Conservation (phyloP, 2,797 vertebrate genomes). For the Astyanax mexicanus region DNA sequence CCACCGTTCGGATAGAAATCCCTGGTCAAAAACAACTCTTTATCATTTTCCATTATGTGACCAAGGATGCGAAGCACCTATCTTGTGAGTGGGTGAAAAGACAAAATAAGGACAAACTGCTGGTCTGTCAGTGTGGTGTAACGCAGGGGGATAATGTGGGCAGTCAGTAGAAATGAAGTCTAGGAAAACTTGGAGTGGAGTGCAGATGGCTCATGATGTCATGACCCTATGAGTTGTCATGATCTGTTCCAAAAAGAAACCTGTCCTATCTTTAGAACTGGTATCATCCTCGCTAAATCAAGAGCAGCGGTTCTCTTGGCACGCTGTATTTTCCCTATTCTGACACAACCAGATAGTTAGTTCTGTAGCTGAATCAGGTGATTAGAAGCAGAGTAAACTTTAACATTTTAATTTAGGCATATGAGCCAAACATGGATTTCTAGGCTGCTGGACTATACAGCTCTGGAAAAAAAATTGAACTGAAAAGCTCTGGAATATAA, state of each 20-base stretch:
- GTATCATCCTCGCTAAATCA: background rate
- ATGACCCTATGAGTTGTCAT: background rate
- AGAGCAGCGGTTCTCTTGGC: too few species aligned
- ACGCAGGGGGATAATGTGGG: background rate
- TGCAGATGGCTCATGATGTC: background rate
- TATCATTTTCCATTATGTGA: constrained; percentile 58
- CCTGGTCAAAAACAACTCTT: constrained; percentile 39
- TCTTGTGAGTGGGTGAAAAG: constrained; percentile 6
- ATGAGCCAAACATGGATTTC: too few species aligned
- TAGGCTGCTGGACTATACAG: too few species aligned
- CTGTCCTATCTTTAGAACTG: background rate
- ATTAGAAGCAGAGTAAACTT: too few species aligned
- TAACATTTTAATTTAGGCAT: too few species aligned
- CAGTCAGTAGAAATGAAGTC: background rate
- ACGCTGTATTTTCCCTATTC: too few species aligned
- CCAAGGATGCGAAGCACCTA: constrained; percentile 13
- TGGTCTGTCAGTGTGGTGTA: background rate
- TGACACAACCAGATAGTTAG: too few species aligned
- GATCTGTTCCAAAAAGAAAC: background rate
- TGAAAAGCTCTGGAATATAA: too few species aligned
- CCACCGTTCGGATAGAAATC: constrained; percentile 38
- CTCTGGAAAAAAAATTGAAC: too few species aligned
- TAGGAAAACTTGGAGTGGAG: background rate
- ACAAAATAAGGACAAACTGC: background rate
- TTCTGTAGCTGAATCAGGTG: too few species aligned